phyloP scores from a whole-genome alignment of 2,888 invertebrate genomes.

The Ectemnius cavifrons region DNA sequence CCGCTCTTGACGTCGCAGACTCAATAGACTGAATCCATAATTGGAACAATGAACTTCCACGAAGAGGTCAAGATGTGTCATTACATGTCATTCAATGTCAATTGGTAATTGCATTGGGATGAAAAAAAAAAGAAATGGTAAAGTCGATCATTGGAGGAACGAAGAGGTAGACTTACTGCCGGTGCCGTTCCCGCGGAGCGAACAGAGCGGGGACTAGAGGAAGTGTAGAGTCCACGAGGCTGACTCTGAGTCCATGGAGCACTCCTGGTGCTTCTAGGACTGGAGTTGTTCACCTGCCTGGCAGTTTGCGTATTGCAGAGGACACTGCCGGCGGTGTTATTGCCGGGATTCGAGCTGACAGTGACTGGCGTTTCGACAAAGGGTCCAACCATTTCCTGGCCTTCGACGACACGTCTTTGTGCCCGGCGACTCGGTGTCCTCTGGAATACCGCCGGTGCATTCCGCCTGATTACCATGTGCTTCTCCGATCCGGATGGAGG shows the following conservation, averaged over 20 bases:
- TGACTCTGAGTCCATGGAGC: constrained; percentile 89
- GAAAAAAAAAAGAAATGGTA: too few relatives aligned
- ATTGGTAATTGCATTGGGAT: too few relatives aligned
- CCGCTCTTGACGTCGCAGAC: too few relatives aligned
- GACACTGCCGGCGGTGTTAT: constrained; percentile 57
- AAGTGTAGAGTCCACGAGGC: constrained; percentile 87
- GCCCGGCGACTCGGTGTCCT: constrained; percentile 88
- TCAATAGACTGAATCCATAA: too few relatives aligned
- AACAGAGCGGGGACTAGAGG: constrained; percentile 90
- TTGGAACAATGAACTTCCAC: too few relatives aligned
- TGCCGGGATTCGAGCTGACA: constrained; percentile 58
- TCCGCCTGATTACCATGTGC: constrained; percentile 76
- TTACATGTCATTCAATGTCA: too few relatives aligned
- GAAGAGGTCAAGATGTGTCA: too few relatives aligned
- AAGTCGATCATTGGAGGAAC: too few relatives aligned
- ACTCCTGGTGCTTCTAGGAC: constrained; percentile 89
- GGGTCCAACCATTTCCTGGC: constrained; percentile 78
- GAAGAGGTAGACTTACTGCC: constrained; percentile 64
- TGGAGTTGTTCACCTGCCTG: constrained; percentile 69
- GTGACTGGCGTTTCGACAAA: constrained; percentile 71
- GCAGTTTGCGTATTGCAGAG: constrained; percentile 47
- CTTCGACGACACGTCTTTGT: constrained; percentile 84
- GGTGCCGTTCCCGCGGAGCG: constrained; percentile 83
- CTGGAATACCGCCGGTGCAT: constrained; percentile 86
- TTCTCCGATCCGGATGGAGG: constrained; percentile 73